phyloP scores from a whole-genome alignment of 2,888 invertebrate species.

The Thyatira batis region DNA sequence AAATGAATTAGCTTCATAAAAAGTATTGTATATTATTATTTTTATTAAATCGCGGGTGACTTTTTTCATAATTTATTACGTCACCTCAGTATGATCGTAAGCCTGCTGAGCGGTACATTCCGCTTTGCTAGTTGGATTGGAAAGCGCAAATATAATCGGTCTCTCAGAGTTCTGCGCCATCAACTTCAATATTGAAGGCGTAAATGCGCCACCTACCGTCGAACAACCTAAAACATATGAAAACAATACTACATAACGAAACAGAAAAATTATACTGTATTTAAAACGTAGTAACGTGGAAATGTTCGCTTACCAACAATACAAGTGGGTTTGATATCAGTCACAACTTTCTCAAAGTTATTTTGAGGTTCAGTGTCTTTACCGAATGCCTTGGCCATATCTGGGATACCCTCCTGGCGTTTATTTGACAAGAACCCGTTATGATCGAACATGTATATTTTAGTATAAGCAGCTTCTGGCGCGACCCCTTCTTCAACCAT shows the following conservation, averaged over 20 bases:
- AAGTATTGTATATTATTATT: no score
- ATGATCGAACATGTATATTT: slow-evolving; percentile 95
- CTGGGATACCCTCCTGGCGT: slow-evolving; percentile 82
- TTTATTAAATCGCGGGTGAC: no score
- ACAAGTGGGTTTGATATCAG: slow-evolving; percentile 88
- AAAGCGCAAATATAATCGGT: slow-evolving; percentile 96
- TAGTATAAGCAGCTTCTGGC: slow-evolving; percentile 85
- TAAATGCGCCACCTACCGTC: slow-evolving; percentile 94
- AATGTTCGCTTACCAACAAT: slow-evolving; percentile 85
- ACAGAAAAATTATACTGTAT: background rate
- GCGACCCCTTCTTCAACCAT: slow-evolving; percentile 85
- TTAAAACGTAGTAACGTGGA: background rate
- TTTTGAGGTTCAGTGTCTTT: slow-evolving; percentile 88
- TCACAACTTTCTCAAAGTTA: slow-evolving; percentile 88
- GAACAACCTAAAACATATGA: slow-evolving; percentile 86
- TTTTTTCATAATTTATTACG: no score
- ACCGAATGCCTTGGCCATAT: slow-evolving; percentile 85
- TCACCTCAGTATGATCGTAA: slow-evolving; percentile 91
- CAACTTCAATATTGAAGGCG: slow-evolving; percentile 88
- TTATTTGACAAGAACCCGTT: slow-evolving; percentile 89
- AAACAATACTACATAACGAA: no score
- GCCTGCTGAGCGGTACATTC: slow-evolving; percentile 98
- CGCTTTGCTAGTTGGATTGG: slow-evolving; percentile 97
- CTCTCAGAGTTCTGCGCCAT: slow-evolving; percentile 92
- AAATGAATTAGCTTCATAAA: no score